Evolutionary conservation across 2,888 invertebrate genomes (phyloP).

Genomic region (Philereme transversata): DNA sequence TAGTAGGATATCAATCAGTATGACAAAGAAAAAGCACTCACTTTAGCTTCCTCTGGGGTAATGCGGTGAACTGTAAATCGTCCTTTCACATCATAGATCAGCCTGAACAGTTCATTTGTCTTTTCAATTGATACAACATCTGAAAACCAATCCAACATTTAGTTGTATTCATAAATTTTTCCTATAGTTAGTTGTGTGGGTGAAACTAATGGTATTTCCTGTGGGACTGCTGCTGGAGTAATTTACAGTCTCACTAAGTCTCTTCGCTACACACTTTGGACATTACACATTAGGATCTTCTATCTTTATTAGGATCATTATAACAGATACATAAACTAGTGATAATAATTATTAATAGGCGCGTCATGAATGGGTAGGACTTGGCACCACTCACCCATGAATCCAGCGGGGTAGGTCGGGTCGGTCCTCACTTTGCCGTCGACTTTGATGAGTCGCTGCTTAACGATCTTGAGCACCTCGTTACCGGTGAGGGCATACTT

Average conservation of each 20-base stretch:
- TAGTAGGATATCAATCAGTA: no score
- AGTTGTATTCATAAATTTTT: no score
- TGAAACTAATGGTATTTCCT: no score
- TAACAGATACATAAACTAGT: no score
- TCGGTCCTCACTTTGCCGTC: constrained; percentile 99
- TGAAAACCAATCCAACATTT: constrained; percentile 69
- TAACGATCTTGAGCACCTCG: constrained; percentile 98
- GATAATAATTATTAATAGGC: no score
- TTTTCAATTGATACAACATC: constrained; percentile 99
- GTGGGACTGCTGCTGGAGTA: no score
- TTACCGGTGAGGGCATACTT: constrained; percentile 98
- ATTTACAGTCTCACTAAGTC: no score
- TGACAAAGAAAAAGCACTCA: constrained; percentile 59
- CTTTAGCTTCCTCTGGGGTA: constrained; percentile 98
- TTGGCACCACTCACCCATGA: constrained; percentile 93
- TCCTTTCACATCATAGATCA: constrained; percentile 99
- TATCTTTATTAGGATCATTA: no score
- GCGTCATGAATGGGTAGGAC: no score
- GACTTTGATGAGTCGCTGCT: constrained; percentile 98
- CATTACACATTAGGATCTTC: no score
- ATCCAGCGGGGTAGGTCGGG: constrained; percentile 98
- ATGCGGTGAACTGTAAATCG: constrained; percentile 99
- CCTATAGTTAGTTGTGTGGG: no score
- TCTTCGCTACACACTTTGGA: no score
- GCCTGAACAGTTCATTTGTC: constrained; percentile 98